A percentile compares a stretch with the other conserved stretches of the same genome.
phyloP scores from a whole-genome alignment of 64 coral and sea anemone genomes.

The Catalaphyllia jardinei region DNA sequence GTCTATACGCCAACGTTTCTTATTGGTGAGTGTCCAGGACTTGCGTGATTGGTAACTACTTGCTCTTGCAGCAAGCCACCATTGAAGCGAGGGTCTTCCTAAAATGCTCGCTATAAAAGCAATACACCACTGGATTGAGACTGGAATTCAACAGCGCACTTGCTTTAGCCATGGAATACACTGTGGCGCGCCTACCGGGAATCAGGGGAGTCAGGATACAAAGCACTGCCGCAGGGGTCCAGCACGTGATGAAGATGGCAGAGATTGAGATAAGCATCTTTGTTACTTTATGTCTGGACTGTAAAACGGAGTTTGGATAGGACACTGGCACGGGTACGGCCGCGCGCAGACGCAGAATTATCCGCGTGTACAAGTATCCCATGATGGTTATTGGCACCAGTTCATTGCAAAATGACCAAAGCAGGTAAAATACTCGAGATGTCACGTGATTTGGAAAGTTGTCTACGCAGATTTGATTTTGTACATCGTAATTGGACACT shows the following conservation, averaged over 20 bases:
- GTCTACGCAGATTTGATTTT: background rate
- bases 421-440: background rate
- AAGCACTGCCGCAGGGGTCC: background rate
- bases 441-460: background rate
- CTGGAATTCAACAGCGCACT: conserved; percentile 1
- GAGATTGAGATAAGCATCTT: background rate
- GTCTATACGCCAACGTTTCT: too few species aligned
- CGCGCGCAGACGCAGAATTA: background rate
- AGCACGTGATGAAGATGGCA: background rate
- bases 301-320: background rate
- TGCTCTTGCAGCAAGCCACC: background rate
- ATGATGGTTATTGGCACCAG: background rate
- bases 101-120: background rate
- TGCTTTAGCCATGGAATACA: background rate
- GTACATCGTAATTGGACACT: background rate
- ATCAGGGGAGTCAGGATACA: background rate
- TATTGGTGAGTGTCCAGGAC: background rate
- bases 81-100: background rate
- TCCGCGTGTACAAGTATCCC: background rate
- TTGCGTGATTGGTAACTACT: background rate
- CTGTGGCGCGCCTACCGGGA: background rate
- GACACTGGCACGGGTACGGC: background rate
- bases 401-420: background rate
- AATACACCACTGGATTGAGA: background rate
- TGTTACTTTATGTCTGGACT: background rate